Conservation (phyloP, 64 coral and sea anemone genomes). For the Platygyra sinensis region DNA sequence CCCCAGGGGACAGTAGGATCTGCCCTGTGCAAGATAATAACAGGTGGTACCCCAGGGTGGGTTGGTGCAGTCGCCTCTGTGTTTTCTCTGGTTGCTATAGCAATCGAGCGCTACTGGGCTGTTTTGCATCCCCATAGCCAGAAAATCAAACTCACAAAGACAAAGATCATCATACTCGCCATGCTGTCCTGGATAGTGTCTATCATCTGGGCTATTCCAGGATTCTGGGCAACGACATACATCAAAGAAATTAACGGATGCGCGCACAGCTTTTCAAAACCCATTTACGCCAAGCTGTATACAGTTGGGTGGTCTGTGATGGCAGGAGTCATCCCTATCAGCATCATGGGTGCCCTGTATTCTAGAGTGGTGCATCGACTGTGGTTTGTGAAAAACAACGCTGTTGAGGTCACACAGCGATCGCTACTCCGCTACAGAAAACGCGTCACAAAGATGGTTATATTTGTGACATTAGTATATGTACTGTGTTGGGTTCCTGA, state of each 20-base stretch:
- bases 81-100: slow-evolving; percentile 23
- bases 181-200: slow-evolving; percentile 41
- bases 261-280: slow-evolving; percentile 39
- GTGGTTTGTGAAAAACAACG: neutral
- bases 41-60: slow-evolving; percentile 19
- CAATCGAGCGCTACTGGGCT: slow-evolving; percentile 26
- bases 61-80: slow-evolving; percentile 25
- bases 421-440: slow-evolving; percentile 2
- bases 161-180: slow-evolving; percentile 39
- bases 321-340: slow-evolving; percentile 47
- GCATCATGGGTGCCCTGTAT: slow-evolving; percentile 48
- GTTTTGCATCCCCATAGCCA: slow-evolving; percentile 20
- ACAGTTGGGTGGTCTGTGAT: slow-evolving; percentile 55
- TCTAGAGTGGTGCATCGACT: slow-evolving; percentile 25
- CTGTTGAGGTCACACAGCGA: neutral
- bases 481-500: slow-evolving; percentile 39
- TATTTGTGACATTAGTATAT: slow-evolving; percentile 23
- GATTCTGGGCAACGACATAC: slow-evolving; percentile 48
- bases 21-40: neutral
- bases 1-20: neutral
- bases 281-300: slow-evolving; percentile 49
- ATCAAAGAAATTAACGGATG: slow-evolving; percentile 38
- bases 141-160: slow-evolving; percentile 23
- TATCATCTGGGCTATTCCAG: slow-evolving; percentile 28
- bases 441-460: slow-evolving; percentile 37